Conservation (phyloP, 23 tunicate genomes). For the Diplosoma virens region DNA sequence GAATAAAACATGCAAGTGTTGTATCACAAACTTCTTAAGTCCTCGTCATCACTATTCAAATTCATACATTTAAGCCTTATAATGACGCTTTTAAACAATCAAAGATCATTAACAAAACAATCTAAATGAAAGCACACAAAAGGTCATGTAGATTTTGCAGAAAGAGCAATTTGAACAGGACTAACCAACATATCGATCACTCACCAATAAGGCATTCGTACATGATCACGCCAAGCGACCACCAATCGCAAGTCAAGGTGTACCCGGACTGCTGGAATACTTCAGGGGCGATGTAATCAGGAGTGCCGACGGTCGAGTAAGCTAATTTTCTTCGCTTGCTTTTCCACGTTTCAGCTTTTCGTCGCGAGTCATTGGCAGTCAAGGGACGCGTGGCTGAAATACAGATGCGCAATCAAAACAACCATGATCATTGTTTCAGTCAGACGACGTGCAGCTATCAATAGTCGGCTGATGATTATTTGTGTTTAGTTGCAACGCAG, state of each 20-base stretch:
- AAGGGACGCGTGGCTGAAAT: conserved; percentile 74
- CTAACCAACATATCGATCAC: too few species aligned
- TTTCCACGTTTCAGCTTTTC: conserved; percentile 97
- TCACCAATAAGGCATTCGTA: conserved; percentile 94
- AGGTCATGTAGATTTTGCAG: too few species aligned
- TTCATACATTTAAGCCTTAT: too few species aligned
- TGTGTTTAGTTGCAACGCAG: background rate
- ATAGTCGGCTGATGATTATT: background rate
- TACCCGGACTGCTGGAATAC: conserved; percentile 91
- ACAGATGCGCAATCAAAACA: background rate
- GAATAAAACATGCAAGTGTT: too few species aligned
- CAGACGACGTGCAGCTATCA: too few species aligned
- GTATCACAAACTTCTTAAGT: too few species aligned
- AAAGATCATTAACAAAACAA: too few species aligned
- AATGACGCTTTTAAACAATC: too few species aligned
- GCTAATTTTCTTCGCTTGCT: conserved; percentile 93
- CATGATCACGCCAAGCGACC: conserved; percentile 98
- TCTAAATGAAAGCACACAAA: too few species aligned
- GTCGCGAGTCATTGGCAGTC: conserved; percentile 78
- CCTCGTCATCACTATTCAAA: too few species aligned
- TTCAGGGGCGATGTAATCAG: conserved; percentile 99
- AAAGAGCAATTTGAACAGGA: too few species aligned
- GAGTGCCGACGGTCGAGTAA: conserved; percentile 98
- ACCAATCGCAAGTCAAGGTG: conserved; percentile 93
- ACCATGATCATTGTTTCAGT: too few species aligned